Conservation (phyloP, 2,797 vertebrate genomes). For the Gymnoscopelus braueri region DNA sequence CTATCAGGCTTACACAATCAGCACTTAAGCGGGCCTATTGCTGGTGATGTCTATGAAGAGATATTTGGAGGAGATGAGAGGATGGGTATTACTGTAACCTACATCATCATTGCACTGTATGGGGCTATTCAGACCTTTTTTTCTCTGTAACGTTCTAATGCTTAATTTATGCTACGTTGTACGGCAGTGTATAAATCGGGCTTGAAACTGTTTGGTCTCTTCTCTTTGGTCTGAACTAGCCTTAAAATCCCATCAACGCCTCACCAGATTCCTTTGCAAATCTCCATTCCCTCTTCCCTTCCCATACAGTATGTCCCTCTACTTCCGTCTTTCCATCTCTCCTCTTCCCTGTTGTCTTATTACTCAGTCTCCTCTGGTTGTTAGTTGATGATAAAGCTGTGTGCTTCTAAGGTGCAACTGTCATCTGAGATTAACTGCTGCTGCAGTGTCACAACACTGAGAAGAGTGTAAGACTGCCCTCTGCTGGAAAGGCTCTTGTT, state of each 20-base stretch:
- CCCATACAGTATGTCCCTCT: slow-evolving; percentile 5
- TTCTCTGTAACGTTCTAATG: no score
- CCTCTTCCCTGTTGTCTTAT: background rate
- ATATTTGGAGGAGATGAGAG: slow-evolving; percentile 45
- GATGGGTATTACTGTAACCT: slow-evolving; percentile 47
- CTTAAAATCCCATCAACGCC: slow-evolving; percentile 37
- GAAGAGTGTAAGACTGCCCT: slow-evolving; percentile 4
- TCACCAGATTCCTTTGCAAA: slow-evolving; percentile 29
- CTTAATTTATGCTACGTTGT: background rate
- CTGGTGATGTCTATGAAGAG: slow-evolving; percentile 45
- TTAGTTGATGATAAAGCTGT: slow-evolving; percentile 2
- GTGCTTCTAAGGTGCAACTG: no score
- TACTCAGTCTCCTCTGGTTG: slow-evolving; percentile 47
- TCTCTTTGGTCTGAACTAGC: background rate
- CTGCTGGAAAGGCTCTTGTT: slow-evolving; percentile 14
- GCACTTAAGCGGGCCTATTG: slow-evolving; percentile 79
- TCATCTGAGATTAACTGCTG: background rate
- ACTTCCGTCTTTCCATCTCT: background rate
- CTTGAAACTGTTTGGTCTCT: background rate
- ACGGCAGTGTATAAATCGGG: background rate
- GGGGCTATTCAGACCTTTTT: no score
- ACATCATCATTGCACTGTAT: slow-evolving; percentile 69
- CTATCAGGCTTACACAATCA: slow-evolving; percentile 69
- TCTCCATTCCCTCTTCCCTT: slow-evolving; percentile 23
- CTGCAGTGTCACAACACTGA: slow-evolving; percentile 7